These are phyloP conservation scores for Aphelocoma californica DNA, from an alignment of 2,797 vertebrate genomes.

Conservation along the genomic window DNA sequence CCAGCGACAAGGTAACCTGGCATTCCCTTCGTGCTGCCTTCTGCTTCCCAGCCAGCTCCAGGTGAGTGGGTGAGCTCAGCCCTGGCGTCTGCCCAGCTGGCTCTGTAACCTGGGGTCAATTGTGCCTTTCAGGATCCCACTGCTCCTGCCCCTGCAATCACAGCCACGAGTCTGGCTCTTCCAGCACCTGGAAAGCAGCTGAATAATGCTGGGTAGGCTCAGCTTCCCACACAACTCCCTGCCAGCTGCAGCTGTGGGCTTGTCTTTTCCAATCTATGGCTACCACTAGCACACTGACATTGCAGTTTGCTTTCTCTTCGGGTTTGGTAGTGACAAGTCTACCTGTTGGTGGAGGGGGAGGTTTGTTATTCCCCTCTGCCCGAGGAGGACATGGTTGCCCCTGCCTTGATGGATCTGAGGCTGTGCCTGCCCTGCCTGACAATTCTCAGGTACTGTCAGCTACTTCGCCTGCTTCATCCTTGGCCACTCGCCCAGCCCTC, in stretches of 20 bases:
- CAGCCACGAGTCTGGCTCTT: neutral
- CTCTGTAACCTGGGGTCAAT: neutral
- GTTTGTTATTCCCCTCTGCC: neutral
- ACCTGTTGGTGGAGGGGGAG: neutral
- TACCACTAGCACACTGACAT: neutral
- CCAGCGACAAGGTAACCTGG: neutral
- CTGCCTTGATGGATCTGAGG: neutral
- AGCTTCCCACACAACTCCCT: neutral
- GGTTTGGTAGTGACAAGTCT: neutral
- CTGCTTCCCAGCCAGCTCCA: neutral
- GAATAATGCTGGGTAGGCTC: neutral
- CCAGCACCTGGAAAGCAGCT: neutral
- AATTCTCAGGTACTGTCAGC: neutral
- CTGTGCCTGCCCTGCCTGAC: neutral
- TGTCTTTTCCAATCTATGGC: neutral
- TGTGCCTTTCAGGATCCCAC: neutral
- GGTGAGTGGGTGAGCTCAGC: neutral
- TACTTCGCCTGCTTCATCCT: neutral
- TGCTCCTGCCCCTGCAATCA: neutral
- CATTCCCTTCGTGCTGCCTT: neutral
- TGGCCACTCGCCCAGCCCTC: neutral
- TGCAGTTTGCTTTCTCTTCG: neutral
- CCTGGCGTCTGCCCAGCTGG: neutral
- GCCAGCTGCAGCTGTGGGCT: neutral
- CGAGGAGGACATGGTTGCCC: neutral